Conservation (phyloP, 2,888 invertebrate species). For the Athrips mouffetella region DNA sequence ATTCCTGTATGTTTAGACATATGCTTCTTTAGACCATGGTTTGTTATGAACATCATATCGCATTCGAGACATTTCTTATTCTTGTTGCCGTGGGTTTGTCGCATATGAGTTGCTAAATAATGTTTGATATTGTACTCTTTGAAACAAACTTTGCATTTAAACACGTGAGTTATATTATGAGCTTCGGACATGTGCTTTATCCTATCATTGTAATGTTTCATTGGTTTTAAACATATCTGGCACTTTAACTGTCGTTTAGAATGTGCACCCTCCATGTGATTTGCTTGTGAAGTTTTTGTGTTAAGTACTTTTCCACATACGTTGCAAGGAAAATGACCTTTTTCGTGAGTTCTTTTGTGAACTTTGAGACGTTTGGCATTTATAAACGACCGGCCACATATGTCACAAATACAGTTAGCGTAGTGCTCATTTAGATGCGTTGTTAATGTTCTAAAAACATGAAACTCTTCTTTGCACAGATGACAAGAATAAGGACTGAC, state of each 20-base stretch:
- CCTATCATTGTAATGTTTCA: constrained; percentile 67
- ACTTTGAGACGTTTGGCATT: constrained; percentile 70
- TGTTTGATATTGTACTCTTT: constrained; percentile 63
- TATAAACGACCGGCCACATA: constrained; percentile 71
- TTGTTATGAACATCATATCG: constrained; percentile 68
- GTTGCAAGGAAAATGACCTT: constrained; percentile 52
- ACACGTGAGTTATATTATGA: constrained; percentile 60
- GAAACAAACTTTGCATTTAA: constrained; percentile 54
- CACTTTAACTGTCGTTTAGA: constrained; percentile 57
- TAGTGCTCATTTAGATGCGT: constrained; percentile 73
- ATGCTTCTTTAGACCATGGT: constrained; percentile 67
- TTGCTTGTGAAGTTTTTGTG: constrained; percentile 54
- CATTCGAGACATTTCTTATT: constrained; percentile 69
- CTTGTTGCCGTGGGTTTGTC: constrained; percentile 65
- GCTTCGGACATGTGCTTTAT: constrained; percentile 66
- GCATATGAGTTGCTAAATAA: constrained; percentile 61
- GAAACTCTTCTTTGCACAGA: constrained; percentile 52
- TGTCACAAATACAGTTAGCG: constrained; percentile 68
- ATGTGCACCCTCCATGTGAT: constrained; percentile 61
- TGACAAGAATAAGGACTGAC: constrained; percentile 56
- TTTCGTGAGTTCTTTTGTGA: constrained; percentile 69
- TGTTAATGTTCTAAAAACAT: constrained; percentile 60
- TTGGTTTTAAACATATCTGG: constrained; percentile 59
- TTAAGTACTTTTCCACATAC: constrained; percentile 58
- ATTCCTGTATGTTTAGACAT: constrained; percentile 62